Evolutionary conservation across 2,797 vertebrate species (phyloP), one percentile per base, ranked within the genome.

Genomic region (Sparidentex hasta): DNA sequence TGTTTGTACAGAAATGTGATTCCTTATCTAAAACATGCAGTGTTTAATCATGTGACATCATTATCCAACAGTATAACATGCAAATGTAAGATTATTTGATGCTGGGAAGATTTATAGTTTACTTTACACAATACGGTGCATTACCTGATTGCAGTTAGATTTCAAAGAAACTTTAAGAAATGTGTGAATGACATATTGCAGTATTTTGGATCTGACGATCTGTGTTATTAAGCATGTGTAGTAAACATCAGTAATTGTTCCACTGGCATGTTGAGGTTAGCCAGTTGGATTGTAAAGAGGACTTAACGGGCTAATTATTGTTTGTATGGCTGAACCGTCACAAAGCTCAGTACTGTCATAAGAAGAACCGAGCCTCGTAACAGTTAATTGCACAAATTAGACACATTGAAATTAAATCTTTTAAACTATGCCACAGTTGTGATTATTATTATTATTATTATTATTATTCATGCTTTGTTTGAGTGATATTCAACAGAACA

Each of bases 251-350:
- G 27, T 57, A 50, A 52, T 76, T 71, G 57, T 56, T 25, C 18
- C 51, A 2, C 56, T 56, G 25, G 64, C 20, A 54, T 12, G 2
- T 47, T 51, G 8, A 47, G 4, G 21, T 38, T 44, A 43, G 20
- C 25, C 11, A 71, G 12, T 46, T 20, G 48, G 52, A 52, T 70
- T 68, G 14, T 20, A 55, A 73, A 69, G 33, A 63, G 4, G 58
- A 71, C 47, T 33, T 20, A 41, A 57, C 65, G 17, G 57, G 59
- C 12, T 87, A 72, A 86, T 84, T 67, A 63, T 63, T 79, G 81
- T 85, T 76, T 85, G 71, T 76, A 59, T 54, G 41, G 23, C 66
- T 72, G 29, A 84, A 43, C 2, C 20, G 25, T 65, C 48, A 18
- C 67, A 67, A 50, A 66, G 18, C 52, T 59, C 11, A 52, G 46